Evolutionary conservation across 2,113 vertebrate genomes (phyloP), one percentile per base, ranked within the genome.

Genomic region (Pleuronectes platessa): DNA sequence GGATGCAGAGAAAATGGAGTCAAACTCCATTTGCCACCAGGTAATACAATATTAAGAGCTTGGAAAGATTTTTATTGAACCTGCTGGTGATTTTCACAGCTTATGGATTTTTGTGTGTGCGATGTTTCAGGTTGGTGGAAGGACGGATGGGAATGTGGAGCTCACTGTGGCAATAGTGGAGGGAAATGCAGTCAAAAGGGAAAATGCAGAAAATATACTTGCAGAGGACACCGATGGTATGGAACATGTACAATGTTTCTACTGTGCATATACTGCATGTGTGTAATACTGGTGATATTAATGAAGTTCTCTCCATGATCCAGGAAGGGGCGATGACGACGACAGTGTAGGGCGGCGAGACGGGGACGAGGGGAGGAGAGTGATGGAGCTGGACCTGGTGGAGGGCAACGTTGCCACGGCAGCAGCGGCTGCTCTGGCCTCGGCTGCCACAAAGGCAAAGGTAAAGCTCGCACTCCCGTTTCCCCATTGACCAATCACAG

Each of bases 381-480:
- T 94, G 86, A 93, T 94, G 78, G 97, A 98, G 51, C 95, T 94
- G 2, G 97, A 98, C 8, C 91, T 98, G 78, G 97, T 96, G 0
- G 98, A 99, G 85, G 95, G 94, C 58, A 97, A 95, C 2, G 97
- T 99, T 9, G 92, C 96, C 71, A 97, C 96, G 42, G 97, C 98
- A 67, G 97, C 98, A 63, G 98, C 98, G 75, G 95, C 97, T 79
- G 98, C 98, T 78, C 87, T 99, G 7, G 94, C 96, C 58, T 98
- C 98, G 2, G 98, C 98, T 69, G 97, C 98, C 62, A 97, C 97
- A 77, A 99, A 99, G 92, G 97, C 98, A 82, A 99, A 99, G 96
- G 98, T 99, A 90, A 88, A 92, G n/a, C 71, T 47, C 27, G 0
- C 53, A 58, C 61, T 13, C 45, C 10, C 13, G 2, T 13, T 54